Percentiles rank a stretch among this genome's conserved stretches.
Evolutionary conservation across 1,140 invertebrate species (phyloP).

Genomic region (Armadillidium nasatum): DNA sequence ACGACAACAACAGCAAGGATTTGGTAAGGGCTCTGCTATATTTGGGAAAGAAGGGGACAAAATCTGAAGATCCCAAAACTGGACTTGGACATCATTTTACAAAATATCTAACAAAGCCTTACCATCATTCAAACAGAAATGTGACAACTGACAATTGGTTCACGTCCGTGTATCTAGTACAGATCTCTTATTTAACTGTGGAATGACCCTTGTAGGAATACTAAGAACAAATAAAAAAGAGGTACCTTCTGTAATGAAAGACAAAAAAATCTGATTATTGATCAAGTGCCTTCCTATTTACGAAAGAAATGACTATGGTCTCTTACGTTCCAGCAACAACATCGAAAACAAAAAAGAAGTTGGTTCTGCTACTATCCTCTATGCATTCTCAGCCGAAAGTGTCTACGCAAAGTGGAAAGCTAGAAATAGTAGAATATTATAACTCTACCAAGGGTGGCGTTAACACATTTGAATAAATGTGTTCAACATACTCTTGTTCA

Average conservation of each 20-base stretch:
- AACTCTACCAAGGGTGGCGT: constrained; percentile 45
- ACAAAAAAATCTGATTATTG: constrained; percentile 1
- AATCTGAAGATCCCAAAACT: background rate
- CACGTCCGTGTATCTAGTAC: constrained; percentile 1
- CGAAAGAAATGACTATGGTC: constrained; percentile 36
- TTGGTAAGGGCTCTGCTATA: background rate
- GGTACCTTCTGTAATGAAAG: constrained; percentile 12
- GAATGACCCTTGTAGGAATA: constrained; percentile 20
- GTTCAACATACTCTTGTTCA: constrained; percentile 12
- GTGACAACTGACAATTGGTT: constrained; percentile 26
- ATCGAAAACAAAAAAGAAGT: constrained; percentile 31
- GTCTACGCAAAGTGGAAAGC: constrained; percentile 26
- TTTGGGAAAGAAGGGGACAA: background rate
- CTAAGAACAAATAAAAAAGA: constrained; percentile 23
- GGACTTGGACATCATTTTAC: constrained; percentile 18
- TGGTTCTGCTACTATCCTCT: constrained; percentile 37
- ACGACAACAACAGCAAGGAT: constrained; percentile 12
- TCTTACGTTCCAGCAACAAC: constrained; percentile 39
- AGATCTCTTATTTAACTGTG: background rate
- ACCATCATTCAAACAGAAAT: constrained; percentile 16
- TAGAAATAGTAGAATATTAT: constrained; percentile 44
- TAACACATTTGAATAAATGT: constrained; percentile 42
- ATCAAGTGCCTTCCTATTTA: constrained; percentile 31
- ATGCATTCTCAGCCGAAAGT: constrained; percentile 38
- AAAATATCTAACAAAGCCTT: background rate